A percentile compares a stretch with the other conserved stretches of the same genome.
Conservation (phyloP, 1,140 invertebrate genomes). For the Musca domestica region DNA sequence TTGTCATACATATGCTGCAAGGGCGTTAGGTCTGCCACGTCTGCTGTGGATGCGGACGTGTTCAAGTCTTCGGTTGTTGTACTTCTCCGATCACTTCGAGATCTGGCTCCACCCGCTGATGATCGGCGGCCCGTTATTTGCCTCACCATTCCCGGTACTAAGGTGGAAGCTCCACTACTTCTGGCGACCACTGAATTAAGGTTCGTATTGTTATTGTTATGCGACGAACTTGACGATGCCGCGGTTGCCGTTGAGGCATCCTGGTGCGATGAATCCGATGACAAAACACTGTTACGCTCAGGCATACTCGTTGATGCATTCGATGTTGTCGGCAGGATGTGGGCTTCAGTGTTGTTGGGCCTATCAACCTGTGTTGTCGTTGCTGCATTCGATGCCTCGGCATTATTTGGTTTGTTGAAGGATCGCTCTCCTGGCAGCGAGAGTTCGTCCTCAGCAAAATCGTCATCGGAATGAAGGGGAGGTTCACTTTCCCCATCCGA, state of each 20-base stretch:
- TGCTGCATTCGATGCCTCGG: slow-evolving; percentile 16
- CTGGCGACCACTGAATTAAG: slow-evolving; percentile 1
- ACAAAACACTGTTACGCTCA: slow-evolving; percentile 51
- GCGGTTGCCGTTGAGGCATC: slow-evolving; percentile 45
- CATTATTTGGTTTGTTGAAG: slow-evolving; percentile 49
- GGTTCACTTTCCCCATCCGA: slow-evolving; percentile 64
- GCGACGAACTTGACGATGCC: slow-evolving; percentile 31
- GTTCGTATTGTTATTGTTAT: slow-evolving; percentile 27
- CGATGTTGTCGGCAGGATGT: slow-evolving; percentile 35
- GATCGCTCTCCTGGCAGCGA: slow-evolving; percentile 60
- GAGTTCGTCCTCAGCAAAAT: slow-evolving; percentile 69
- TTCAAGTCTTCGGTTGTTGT: slow-evolving; percentile 43
- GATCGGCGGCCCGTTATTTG: slow-evolving; percentile 23
- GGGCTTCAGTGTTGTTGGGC: slow-evolving; percentile 12
- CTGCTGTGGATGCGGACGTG: slow-evolving; percentile 43
- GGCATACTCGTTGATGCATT: slow-evolving; percentile 32
- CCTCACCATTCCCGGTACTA: slow-evolving; percentile 24
- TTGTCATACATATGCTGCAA: slow-evolving; percentile 42
- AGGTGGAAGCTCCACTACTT: neutral
- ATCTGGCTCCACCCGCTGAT: slow-evolving; percentile 10
- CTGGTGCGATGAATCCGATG: slow-evolving; percentile 40
- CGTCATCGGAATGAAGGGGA: slow-evolving; percentile 63
- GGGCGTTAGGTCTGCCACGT: slow-evolving; percentile 40
- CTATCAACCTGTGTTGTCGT: slow-evolving; percentile 33
- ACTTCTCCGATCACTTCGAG: neutral